These are phyloP conservation scores for Emydoidea blandingii DNA, from an alignment of 2,797 vertebrate species.

Conservation along the genomic window DNA sequence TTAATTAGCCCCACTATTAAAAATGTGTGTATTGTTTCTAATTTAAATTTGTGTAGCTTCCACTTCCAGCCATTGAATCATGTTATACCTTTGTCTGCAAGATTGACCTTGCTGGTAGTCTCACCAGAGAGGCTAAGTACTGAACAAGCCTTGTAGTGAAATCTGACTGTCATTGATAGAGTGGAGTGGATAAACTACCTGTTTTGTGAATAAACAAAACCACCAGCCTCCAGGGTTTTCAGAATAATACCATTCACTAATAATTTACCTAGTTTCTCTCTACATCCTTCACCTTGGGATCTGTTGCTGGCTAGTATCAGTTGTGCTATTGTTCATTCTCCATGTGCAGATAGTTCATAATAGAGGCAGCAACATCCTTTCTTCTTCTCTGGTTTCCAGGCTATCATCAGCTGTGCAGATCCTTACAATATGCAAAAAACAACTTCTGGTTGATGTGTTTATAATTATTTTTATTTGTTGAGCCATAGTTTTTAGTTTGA, in stretches of 20 bases:
- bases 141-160: neutral
- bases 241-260: neutral
- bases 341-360: neutral
- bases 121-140: neutral
- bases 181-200: neutral
- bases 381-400: neutral
- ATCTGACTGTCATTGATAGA: neutral
- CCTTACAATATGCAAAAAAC: neutral
- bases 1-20: neutral
- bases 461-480: neutral
- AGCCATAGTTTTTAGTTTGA: neutral
- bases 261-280: neutral
- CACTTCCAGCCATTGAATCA: neutral
- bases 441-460: neutral
- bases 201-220: neutral
- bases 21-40: neutral
- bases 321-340: neutral
- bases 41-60: neutral
- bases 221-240: neutral
- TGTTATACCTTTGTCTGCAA: neutral
- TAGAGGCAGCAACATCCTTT: neutral
- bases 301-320: neutral
- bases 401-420: neutral
- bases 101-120: neutral
- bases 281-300: neutral